A percentile compares a stretch with the other conserved stretches of the same genome.
Evolutionary conservation across 1,140 invertebrate species (phyloP).

Genomic region (Euschistus heros): DNA sequence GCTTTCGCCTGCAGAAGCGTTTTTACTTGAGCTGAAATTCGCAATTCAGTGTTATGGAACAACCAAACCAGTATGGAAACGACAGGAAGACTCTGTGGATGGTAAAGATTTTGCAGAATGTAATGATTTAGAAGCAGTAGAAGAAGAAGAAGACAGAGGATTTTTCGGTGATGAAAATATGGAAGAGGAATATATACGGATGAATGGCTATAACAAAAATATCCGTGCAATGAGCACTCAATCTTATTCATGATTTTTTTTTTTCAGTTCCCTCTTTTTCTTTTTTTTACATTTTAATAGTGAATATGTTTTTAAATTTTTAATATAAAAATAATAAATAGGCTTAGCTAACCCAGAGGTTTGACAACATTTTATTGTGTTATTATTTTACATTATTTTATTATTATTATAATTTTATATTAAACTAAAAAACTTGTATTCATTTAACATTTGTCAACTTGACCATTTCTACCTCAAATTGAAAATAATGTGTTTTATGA

Average conservation of each 20-base stretch:
- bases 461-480: no score
- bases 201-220: slow-evolving; percentile 2
- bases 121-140: neutral
- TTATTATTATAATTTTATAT: no score
- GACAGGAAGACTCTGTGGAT: neutral
- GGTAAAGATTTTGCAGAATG: neutral
- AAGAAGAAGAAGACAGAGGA: neutral
- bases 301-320: no score
- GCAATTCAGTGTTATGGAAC: slow-evolving; percentile 60
- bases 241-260: neutral
- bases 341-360: no score
- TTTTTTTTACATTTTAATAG: neutral
- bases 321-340: no score
- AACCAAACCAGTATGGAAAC: slow-evolving; percentile 37
- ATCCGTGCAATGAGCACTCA: neutral
- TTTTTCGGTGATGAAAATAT: slow-evolving; percentile 2
- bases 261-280: neutral
- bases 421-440: no score
- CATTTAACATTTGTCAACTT: no score
- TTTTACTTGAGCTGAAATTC: slow-evolving; percentile 63
- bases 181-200: neutral
- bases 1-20: slow-evolving; percentile 54
- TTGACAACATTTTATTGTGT: no score
- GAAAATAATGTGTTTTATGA: no score
- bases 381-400: no score